Evolutionary conservation across 2,797 vertebrate species (phyloP).

Genomic region (Buphagus erythrorhynchus): DNA sequence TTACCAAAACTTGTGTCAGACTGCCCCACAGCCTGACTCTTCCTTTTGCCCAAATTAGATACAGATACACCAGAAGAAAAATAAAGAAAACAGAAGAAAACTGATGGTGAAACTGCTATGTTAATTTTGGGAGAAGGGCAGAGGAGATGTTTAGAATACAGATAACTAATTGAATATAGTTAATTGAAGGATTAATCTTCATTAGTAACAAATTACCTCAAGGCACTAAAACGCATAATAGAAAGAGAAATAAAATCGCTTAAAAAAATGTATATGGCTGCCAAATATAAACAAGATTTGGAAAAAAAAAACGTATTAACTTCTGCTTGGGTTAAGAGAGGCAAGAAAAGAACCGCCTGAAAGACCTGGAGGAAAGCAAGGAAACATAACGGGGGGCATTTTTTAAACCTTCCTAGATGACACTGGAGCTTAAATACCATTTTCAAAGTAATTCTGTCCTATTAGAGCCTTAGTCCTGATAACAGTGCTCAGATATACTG

Average conservation of each 20-base stretch:
- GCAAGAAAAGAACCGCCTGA: neutral
- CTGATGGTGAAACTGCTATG: neutral
- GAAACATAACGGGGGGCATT: neutral
- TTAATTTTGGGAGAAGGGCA: neutral
- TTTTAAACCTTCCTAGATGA: neutral
- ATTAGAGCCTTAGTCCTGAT: neutral
- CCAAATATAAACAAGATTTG: neutral
- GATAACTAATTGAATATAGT: neutral
- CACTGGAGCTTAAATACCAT: neutral
- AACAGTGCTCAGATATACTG: neutral
- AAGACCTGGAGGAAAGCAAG: neutral
- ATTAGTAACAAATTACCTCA: neutral
- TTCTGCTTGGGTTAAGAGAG: neutral
- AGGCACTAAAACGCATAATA: neutral
- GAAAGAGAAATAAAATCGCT: neutral
- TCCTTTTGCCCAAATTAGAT: neutral
- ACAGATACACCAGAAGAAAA: neutral
- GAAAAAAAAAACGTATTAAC: neutral
- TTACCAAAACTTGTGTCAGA: neutral
- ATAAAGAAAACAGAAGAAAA: neutral
- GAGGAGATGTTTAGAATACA: neutral
- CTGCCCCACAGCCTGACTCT: neutral
- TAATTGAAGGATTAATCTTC: neutral
- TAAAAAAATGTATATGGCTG: neutral
- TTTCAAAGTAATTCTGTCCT: neutral